Base-by-base conservation (phyloP, 23 tunicate genomes). In the Trididemnum clinides region DNA sequence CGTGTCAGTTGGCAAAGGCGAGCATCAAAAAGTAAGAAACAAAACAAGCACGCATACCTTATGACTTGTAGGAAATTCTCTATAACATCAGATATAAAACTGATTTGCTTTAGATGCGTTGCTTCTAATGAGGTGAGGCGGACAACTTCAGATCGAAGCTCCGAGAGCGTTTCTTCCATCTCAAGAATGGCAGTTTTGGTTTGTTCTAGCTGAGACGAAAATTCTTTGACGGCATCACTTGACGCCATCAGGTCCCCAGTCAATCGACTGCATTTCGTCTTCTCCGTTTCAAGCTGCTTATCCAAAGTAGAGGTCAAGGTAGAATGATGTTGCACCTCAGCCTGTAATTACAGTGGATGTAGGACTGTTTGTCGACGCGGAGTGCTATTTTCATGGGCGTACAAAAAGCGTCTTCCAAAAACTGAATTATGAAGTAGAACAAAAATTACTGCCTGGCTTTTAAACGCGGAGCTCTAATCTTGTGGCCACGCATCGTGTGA, bases 261-360 rank as follows among this genome's bases (percentile, higher is more conserved):
- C 4, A 57, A n/a, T 3, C 44, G 39, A 19, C 34, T 23, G 10
- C 36, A 12, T 38, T 57, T 51, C 31, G 28, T 59, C 27, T 85
- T 85, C 58, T 85, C 89, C 20, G 28, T 37, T 59, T 85, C 82
- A 22, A 85, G 81, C 23, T 73, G 70, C 20, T 37, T 72, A 59
- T 74, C 89, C 59, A 85, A 23, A 26, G 58, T 34, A 3, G 74
- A 28, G 74, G 34, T 85, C 5, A 33, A 28, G 22, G 82, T 33
- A 1, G 35, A 1, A 31, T 73, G 89, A 5, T 57, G 81, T 23
- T 35, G 38, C 2, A 74, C 18, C 58, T 85, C 89, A 33, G 34
- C 57, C 89, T 85, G 50, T 4, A 71, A 33, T n/a, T n/a, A n/a
- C n/a, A n/a, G n/a, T n/a, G n/a, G n/a, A n/a, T n/a, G n/a, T n/a